Percentiles rank a stretch among this genome's conserved stretches.
These are phyloP conservation scores for Gulo gulo DNA, from an alignment of 2,113 vertebrate species.

Conservation along the genomic window DNA sequence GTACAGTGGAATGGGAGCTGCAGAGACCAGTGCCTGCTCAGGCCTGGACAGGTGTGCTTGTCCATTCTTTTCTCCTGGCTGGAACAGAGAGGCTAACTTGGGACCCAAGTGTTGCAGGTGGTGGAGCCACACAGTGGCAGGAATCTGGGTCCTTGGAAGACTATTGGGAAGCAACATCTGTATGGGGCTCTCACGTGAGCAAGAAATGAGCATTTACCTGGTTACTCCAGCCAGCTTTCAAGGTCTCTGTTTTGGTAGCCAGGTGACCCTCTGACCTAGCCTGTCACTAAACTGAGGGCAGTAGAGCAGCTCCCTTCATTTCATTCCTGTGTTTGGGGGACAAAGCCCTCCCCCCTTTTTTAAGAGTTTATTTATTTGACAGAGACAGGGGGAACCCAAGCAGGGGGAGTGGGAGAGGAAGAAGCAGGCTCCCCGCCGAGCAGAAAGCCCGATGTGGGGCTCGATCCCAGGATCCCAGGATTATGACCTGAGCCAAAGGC, in stretches of 20 bases:
- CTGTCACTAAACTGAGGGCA: background rate
- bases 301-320: background rate
- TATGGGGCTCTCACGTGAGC: fast-evolving
- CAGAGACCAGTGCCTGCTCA: background rate
- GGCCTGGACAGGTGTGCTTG: background rate
- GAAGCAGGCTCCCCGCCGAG: no score
- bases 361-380: no score
- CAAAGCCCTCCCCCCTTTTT: background rate
- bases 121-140: background rate
- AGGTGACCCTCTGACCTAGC: background rate
- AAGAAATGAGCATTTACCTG: background rate
- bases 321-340: background rate
- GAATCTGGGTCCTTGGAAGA: background rate
- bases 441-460: no score
- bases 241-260: background rate
- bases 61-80: background rate
- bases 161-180: background rate
- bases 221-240: background rate
- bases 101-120: background rate
- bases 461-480: no score
- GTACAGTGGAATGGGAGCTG: background rate
- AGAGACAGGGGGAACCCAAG: no score
- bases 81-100: background rate
- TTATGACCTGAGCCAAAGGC: no score
- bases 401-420: no score